A percentile compares a stretch with the other conserved stretches of the same genome.
Conservation (phyloP, 30 jellyfish, hydroid and myxozoan species). For the Hydra vulgaris region DNA sequence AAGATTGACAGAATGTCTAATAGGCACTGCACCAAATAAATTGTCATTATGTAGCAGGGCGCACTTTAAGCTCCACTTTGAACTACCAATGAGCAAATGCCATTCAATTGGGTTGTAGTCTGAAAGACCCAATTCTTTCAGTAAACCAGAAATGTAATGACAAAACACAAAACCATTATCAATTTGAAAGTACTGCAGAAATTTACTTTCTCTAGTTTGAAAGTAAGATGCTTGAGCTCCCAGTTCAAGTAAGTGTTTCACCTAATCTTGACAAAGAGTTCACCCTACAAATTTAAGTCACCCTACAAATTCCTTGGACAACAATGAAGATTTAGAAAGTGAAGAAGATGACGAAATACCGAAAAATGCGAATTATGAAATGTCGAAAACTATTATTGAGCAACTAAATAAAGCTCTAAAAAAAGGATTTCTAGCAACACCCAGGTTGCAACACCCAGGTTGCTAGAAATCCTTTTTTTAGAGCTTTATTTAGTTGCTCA, state of each 20-base stretch:
- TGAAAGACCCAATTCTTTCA: conserved; percentile 4
- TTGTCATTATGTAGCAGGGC: background rate
- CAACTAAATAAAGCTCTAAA: no score
- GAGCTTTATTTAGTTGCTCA: no score
- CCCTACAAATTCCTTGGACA: no score
- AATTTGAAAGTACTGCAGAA: background rate
- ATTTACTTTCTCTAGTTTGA: background rate
- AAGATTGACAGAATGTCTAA: background rate
- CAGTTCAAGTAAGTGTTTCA: background rate
- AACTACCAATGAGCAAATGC: background rate
- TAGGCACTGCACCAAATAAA: conserved; percentile 11
- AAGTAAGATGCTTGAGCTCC: background rate
- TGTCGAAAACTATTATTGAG: no score
- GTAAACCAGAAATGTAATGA: conserved; percentile 2
- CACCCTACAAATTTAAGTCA: no score
- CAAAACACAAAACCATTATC: conserved; percentile 2
- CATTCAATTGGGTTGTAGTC: background rate
- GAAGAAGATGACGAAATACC: no score
- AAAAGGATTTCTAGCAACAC: no score
- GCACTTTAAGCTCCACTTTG: background rate
- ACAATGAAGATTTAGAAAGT: no score
- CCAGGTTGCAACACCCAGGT: no score
- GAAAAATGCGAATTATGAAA: no score
- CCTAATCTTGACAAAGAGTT: no score
- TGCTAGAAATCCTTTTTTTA: no score